Conservation (phyloP, 2,797 vertebrate genomes). For the Remorina albescens region DNA sequence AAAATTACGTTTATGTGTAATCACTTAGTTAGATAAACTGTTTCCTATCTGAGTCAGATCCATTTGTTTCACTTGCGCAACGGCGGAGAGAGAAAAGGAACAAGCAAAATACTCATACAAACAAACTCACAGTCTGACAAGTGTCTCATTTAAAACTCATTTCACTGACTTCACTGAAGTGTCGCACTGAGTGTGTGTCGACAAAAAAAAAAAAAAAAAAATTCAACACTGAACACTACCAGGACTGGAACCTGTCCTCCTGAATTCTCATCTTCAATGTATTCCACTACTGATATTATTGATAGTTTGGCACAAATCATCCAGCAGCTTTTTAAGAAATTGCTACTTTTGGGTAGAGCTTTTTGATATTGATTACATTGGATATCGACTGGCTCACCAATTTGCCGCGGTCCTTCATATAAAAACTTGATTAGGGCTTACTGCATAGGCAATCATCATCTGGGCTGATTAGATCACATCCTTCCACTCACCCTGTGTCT, state of each 20-base stretch:
- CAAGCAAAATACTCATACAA: constrained; percentile 9
- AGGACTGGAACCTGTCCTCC: constrained; percentile 8
- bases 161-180: constrained; percentile 27
- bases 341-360: constrained; percentile 44
- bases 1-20: constrained; percentile 21
- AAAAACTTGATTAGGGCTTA: constrained; percentile 72
- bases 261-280: constrained; percentile 3
- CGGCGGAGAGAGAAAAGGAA: constrained; percentile 3
- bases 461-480: constrained; percentile 60
- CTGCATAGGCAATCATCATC: constrained; percentile 60
- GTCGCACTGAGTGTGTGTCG: constrained; percentile 13
- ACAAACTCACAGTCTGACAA: constrained; percentile 7
- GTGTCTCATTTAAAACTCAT: constrained; percentile 35
- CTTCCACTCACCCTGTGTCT: constrained; percentile 9
- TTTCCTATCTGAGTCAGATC: constrained; percentile 18
- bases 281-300: constrained; percentile 30
- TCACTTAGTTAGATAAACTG: constrained; percentile 23
- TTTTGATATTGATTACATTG: constrained; percentile 77
- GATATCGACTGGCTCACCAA: constrained; percentile 66
- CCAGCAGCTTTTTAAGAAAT: constrained; percentile 61
- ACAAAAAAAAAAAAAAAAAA: constrained; percentile 28
- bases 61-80: constrained; percentile 22
- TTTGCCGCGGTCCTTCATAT: constrained; percentile 66
- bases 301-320: constrained; percentile 37
- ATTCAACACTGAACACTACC: constrained; percentile 7